These are phyloP conservation scores for Brachypalpus laphriformis DNA, from an alignment of 2,888 invertebrate species.

Conservation along the genomic window DNA sequence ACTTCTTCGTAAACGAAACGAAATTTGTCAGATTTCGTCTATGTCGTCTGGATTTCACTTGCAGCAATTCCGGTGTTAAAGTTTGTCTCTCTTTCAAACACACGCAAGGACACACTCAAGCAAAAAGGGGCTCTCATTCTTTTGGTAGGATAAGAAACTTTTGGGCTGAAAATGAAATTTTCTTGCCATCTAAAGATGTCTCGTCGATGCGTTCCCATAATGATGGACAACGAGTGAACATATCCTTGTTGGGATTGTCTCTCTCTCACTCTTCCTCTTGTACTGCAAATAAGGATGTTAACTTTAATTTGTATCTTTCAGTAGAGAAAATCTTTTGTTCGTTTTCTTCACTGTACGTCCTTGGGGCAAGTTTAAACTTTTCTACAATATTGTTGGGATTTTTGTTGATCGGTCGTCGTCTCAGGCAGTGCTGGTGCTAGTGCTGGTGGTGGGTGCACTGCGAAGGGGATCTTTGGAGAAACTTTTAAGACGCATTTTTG, in stretches of 20 bases:
- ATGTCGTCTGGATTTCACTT: constrained; percentile 74
- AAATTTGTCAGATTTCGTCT: constrained; percentile 73
- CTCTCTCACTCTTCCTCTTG: neutral
- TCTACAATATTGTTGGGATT: constrained; percentile 52
- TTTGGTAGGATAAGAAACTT: constrained; percentile 67
- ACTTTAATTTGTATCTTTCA: constrained; percentile 71
- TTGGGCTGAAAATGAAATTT: constrained; percentile 66
- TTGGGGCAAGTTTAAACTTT: constrained; percentile 68
- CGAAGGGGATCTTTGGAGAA: constrained; percentile 25
- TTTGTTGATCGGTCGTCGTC: constrained; percentile 38
- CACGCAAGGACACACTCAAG: neutral
- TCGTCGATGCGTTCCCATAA: constrained; percentile 67
- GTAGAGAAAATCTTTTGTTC: constrained; percentile 59
- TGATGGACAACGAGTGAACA: constrained; percentile 68
- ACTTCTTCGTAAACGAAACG: constrained; percentile 61
- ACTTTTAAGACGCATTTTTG: constrained; percentile 22
- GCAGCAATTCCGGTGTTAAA: constrained; percentile 70
- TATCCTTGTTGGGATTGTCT: constrained; percentile 13
- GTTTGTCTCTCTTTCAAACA: constrained; percentile 31
- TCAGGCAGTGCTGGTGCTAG: too few relatives aligned
- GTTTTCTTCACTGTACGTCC: constrained; percentile 37
- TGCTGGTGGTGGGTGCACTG: neutral
- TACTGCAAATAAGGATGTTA: constrained; percentile 66
- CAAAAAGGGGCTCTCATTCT: constrained; percentile 38
- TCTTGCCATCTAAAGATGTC: constrained; percentile 34